Evolutionary conservation across 2,888 invertebrate species (phyloP), one percentile per base, ranked within the genome.

Genomic region (Allophyes oxyacanthae): DNA sequence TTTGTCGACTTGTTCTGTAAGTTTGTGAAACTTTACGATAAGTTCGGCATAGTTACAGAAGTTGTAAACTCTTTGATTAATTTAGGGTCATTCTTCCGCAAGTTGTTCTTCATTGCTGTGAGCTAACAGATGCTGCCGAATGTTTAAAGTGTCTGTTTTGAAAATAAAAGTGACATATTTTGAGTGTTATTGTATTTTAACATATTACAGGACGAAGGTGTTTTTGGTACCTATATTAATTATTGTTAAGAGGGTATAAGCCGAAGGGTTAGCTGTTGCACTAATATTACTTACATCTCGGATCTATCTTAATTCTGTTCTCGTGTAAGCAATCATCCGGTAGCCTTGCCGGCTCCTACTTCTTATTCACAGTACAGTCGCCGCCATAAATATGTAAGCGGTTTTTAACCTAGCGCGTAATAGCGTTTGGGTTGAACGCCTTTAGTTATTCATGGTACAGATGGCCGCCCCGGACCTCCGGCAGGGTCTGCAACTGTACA

Each of bases 381-480:
- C 40, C 7, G 52, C 14, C 37, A 26, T 52, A 41, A 50, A 36
- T 54, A 50, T 13, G 14, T 51, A 36, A 41, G 14, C 13, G 11
- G 43, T 32, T 42, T 14, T 25, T 30, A 30, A 30, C 25, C 34
- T 25, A 41, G 30, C 42, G 10, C 36, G 37, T 37, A 36, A 36
- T 36, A 20, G 51, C 20, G 9, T 51, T 54, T 14, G 14, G 26
- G 36, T 6, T 42, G 25, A 14, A 30, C 14, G 11, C 32, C 11
- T 30, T 37, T 6, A 43, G 14, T 53, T 53, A 56, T 54, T 53
- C 38, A 51, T 9, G 28, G 20, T 5, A 13, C 10, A 28, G 28
- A 14, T 32, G 37, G 8, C 25, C 8, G 55, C 10, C 13, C 8
- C 14, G 26, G 30, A 36, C 3, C 36, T 36, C 13, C 33, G 33